A percentile compares a stretch with the other conserved stretches of the same genome.
phyloP scores from a whole-genome alignment of 1,140 invertebrate genomes.

The Meteorus sp. region DNA sequence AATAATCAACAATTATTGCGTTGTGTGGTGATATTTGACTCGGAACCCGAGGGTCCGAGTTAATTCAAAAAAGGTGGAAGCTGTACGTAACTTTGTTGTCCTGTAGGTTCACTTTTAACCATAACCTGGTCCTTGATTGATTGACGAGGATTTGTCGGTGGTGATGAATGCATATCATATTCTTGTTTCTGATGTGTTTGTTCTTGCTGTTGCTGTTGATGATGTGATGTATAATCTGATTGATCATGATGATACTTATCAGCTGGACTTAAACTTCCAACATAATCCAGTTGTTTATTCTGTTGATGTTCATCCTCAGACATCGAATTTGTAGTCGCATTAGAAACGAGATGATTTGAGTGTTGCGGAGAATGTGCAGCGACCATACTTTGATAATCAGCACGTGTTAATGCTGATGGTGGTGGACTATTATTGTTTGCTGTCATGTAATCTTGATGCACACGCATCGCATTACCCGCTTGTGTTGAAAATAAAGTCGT shows the following conservation, averaged over 20 bases:
- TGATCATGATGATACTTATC: slow-evolving; percentile 66
- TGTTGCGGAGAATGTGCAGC: slow-evolving; percentile 64
- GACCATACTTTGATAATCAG: slow-evolving; percentile 69
- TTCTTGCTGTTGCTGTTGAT: slow-evolving; percentile 55
- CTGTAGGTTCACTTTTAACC: slow-evolving; percentile 66
- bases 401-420: slow-evolving; percentile 60
- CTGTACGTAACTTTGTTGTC: slow-evolving; percentile 67
- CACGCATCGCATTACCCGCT: slow-evolving; percentile 55
- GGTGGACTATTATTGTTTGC: slow-evolving; percentile 57
- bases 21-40: slow-evolving; percentile 17
- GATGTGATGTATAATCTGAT: slow-evolving; percentile 59
- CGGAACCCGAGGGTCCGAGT: slow-evolving; percentile 53
- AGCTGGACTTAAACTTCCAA: slow-evolving; percentile 47
- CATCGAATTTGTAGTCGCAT: slow-evolving; percentile 43
- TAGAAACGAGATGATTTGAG: slow-evolving; percentile 52
- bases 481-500: slow-evolving; percentile 65
- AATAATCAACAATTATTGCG: slow-evolving; percentile 27
- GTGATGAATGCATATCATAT: slow-evolving; percentile 60
- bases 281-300: slow-evolving; percentile 48
- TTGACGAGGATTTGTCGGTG: slow-evolving; percentile 41
- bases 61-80: slow-evolving; percentile 78
- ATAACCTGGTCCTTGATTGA: slow-evolving; percentile 62
- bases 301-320: slow-evolving; percentile 59
- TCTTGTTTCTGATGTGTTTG: slow-evolving; percentile 57
- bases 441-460: slow-evolving; percentile 66